phyloP scores from a whole-genome alignment of 2,797 vertebrate genomes.

The Morelia viridis region DNA sequence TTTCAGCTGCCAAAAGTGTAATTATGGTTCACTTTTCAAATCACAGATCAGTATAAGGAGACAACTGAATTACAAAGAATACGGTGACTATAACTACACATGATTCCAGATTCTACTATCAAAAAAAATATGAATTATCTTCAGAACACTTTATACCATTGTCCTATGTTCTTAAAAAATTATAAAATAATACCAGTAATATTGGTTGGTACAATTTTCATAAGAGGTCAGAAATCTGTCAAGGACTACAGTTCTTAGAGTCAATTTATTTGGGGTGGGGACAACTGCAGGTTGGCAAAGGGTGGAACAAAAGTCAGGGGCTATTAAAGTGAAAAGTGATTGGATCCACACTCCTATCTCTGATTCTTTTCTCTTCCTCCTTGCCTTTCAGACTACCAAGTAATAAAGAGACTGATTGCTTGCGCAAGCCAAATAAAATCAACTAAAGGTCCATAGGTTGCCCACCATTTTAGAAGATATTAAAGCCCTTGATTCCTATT shows the following conservation, averaged over 20 bases:
- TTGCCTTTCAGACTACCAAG: not conserved
- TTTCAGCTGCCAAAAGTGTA: not conserved
- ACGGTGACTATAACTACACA: not conserved
- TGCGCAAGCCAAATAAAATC: not conserved
- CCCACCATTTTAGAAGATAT: not conserved
- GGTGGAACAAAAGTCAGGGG: not conserved
- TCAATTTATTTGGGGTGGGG: not conserved
- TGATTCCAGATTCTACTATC: not conserved
- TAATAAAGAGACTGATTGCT: not conserved
- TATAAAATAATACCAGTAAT: not conserved
- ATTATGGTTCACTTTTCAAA: not conserved
- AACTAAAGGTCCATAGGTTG: not conserved
- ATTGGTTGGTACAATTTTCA: not conserved
- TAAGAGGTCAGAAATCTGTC: not conserved
- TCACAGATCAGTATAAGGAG: not conserved
- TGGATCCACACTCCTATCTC: not conserved
- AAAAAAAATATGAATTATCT: not conserved
- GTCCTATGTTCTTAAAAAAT: not conserved
- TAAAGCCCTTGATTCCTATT: not conserved
- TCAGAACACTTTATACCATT: not conserved
- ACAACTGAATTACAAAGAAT: not conserved
- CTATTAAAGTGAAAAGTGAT: not conserved
- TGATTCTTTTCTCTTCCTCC: not conserved
- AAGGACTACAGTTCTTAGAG: not conserved
- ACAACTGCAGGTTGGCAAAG: not conserved